These are phyloP conservation scores for Denticeps clupeoides DNA, from an alignment of 2,797 vertebrate genomes.

Conservation along the genomic window DNA sequence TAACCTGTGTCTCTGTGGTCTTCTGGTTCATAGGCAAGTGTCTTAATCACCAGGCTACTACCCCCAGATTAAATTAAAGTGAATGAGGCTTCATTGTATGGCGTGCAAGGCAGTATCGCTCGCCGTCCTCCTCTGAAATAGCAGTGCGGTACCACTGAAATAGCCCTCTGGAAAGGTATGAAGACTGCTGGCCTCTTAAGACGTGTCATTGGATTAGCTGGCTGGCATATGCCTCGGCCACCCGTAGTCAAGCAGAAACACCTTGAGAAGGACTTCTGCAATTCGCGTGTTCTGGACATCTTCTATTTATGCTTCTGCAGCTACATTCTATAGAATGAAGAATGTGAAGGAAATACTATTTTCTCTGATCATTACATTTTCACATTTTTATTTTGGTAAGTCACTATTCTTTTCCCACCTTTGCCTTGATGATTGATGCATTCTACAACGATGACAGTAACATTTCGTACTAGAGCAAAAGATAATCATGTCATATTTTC, in stretches of 20 bases:
- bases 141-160: too few relatives aligned
- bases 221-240: conserved; percentile 64
- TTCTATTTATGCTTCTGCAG: conserved; percentile 38
- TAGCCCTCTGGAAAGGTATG: too few relatives aligned
- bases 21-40: too few relatives aligned
- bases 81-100: too few relatives aligned
- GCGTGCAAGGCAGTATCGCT: too few relatives aligned
- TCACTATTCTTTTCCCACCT: conserved; percentile 22
- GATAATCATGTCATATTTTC: too few relatives aligned
- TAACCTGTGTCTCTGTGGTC: too few relatives aligned
- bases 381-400: conserved; percentile 77
- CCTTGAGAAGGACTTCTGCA: conserved; percentile 44
- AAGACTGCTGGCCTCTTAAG: conserved; percentile 40
- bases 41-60: too few relatives aligned
- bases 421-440: neutral
- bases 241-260: conserved; percentile 37
- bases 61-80: too few relatives aligned
- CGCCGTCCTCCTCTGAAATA: too few relatives aligned
- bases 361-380: conserved; percentile 58
- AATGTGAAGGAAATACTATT: conserved; percentile 48
- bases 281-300: conserved; percentile 27
- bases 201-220: conserved; percentile 86
- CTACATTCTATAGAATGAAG: conserved; percentile 67
- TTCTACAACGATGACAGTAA: too few relatives aligned
- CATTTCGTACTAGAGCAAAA: too few relatives aligned